Percentiles rank a stretch among this genome's conserved stretches.
Evolutionary conservation across 2,113 vertebrate species (phyloP).

Genomic region (Scolopax mira): DNA sequence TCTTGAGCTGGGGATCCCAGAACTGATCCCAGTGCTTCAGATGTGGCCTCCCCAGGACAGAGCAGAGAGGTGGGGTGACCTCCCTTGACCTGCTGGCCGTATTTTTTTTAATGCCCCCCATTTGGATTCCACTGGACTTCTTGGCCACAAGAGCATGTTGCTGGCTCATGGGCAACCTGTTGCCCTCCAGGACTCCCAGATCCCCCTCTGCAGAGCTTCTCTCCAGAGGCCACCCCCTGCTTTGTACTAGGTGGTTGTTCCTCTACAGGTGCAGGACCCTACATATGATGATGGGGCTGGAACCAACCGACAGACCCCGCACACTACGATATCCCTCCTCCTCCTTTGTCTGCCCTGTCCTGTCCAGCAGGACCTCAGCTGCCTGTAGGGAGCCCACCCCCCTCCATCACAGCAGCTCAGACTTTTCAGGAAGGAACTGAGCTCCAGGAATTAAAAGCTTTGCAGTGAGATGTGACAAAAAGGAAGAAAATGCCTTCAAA

Average conservation of each 20-base stretch:
- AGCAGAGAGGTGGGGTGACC: not conserved
- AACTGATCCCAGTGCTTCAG: not conserved
- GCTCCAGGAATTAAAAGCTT: slow-evolving; percentile 49
- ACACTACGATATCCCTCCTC: not conserved
- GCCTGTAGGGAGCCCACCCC: not conserved
- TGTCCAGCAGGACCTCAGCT: not conserved
- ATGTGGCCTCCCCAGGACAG: not conserved
- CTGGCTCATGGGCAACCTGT: not conserved
- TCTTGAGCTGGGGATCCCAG: not conserved
- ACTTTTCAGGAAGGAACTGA: slow-evolving; percentile 40
- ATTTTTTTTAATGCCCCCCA: too few relatives aligned
- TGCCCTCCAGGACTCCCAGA: not conserved
- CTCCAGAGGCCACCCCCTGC: not conserved
- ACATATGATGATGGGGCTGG: not conserved
- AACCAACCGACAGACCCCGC: fast-evolving
- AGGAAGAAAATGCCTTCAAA: slow-evolving; percentile 56
- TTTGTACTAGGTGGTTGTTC: not conserved
- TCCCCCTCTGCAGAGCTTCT: not conserved
- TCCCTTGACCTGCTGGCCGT: not conserved
- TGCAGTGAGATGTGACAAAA: slow-evolving; percentile 35
- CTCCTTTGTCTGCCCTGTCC: not conserved
- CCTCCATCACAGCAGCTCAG: not conserved
- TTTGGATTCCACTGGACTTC: too few relatives aligned
- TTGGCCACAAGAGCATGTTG: not conserved
- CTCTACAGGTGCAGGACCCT: not conserved